Evolutionary conservation across 2,797 vertebrate genomes (phyloP).

Genomic region (Moxostoma hubbsi): DNA sequence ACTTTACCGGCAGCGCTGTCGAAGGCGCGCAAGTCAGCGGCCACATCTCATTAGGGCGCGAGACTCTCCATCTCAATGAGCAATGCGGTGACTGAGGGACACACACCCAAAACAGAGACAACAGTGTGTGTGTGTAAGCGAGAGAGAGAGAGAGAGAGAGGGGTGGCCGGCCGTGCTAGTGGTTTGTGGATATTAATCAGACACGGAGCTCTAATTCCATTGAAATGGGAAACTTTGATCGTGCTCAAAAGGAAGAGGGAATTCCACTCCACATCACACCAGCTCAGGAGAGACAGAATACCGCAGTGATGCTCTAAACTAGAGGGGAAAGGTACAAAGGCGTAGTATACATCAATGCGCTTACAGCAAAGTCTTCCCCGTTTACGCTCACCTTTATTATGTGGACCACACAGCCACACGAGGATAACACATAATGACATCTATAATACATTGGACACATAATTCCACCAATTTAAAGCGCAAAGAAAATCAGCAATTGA

Average conservation of each 20-base stretch:
- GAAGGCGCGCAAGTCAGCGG: constrained; percentile 54
- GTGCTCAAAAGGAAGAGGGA: constrained; percentile 38
- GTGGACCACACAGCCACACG: constrained; percentile 23
- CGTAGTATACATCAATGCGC: constrained; percentile 1
- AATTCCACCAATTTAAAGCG: too few relatives aligned
- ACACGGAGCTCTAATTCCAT: constrained; percentile 36
- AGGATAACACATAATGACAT: neutral
- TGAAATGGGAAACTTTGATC: constrained; percentile 59
- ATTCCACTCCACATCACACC: constrained; percentile 21
- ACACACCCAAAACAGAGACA: neutral
- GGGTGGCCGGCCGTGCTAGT: neutral
- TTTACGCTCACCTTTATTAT: constrained; percentile 6
- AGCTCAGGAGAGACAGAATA: neutral
- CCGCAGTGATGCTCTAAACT: constrained; percentile 36
- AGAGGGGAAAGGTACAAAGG: constrained; percentile 2
- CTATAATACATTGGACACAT: too few relatives aligned
- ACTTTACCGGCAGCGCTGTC: constrained; percentile 80
- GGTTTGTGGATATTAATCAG: constrained; percentile 34
- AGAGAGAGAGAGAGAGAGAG: neutral
- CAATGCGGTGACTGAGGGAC: constrained; percentile 85
- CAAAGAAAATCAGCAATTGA: too few relatives aligned
- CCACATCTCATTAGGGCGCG: constrained; percentile 80
- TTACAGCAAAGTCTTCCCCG: constrained; percentile 1
- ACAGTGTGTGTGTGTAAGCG: constrained; percentile 19
- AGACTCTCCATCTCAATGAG: constrained; percentile 77